phyloP scores from a whole-genome alignment of 2,113 vertebrate species.

The Gallinago media region DNA sequence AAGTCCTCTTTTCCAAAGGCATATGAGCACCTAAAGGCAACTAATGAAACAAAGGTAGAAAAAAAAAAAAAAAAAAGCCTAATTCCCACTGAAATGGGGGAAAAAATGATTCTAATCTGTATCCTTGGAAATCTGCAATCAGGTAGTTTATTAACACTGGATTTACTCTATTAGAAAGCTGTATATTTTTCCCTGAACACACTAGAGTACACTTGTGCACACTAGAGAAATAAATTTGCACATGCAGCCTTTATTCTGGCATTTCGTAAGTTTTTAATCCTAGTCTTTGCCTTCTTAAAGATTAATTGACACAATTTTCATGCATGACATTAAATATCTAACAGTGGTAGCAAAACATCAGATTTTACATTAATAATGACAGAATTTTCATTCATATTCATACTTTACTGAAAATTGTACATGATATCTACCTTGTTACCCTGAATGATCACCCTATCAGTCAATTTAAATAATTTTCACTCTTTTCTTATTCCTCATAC shows the following conservation, averaged over 20 bases:
- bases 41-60: fast-evolving
- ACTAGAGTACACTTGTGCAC: background rate
- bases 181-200: background rate
- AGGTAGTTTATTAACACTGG: background rate
- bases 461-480: background rate
- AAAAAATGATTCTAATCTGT: background rate
- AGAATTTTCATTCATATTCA: conserved; percentile 6
- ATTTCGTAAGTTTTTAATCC: background rate
- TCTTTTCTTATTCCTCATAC: background rate
- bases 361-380: background rate
- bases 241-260: background rate
- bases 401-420: background rate
- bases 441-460: background rate
- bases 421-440: background rate
- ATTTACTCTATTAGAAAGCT: background rate
- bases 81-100: background rate
- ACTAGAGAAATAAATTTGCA: background rate
- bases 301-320: background rate
- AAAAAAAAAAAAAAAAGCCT: fast-evolving
- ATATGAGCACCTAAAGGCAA: background rate
- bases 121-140: background rate
- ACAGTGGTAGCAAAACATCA: background rate
- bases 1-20: background rate
- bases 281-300: background rate
- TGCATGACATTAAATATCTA: background rate